phyloP scores from a whole-genome alignment of 2,888 invertebrate species.

The Erebia aethiops region DNA sequence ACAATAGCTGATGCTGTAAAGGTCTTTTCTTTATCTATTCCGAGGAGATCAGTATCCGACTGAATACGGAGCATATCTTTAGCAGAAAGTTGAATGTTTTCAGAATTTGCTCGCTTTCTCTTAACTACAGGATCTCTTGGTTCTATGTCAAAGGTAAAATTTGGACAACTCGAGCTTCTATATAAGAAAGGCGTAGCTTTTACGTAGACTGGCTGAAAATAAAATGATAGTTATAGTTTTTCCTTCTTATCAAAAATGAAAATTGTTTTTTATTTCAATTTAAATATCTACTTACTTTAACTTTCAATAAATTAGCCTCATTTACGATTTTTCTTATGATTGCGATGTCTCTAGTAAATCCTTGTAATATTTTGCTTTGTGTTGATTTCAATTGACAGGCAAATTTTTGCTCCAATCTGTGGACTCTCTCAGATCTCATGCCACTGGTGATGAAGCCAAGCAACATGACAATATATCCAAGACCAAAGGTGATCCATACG shows the following conservation, averaged over 20 bases:
- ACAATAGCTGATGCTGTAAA: constrained; percentile 88
- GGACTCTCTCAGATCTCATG: constrained; percentile 88
- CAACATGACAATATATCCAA: constrained; percentile 95
- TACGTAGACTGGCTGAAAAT: constrained; percentile 88
- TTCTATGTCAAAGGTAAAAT: constrained; percentile 85
- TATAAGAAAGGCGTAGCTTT: constrained; percentile 76
- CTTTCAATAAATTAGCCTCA: constrained; percentile 91
- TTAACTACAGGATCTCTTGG: constrained; percentile 73
- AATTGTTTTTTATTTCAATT: no score
- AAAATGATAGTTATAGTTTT: not conserved
- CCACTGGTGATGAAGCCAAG: constrained; percentile 92
- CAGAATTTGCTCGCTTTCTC: constrained; percentile 86
- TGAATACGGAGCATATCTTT: constrained; percentile 84
- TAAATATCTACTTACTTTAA: constrained; percentile 84
- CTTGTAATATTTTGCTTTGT: constrained; percentile 89
- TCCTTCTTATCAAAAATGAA: not conserved
- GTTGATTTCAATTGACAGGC: constrained; percentile 90
- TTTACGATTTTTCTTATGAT: constrained; percentile 89
- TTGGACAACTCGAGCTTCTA: constrained; percentile 88
- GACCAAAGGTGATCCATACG: constrained; percentile 95
- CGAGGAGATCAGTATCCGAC: constrained; percentile 90
- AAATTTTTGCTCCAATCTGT: constrained; percentile 89
- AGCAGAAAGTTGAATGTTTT: constrained; percentile 80
- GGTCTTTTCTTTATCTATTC: constrained; percentile 90
- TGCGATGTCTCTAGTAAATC: constrained; percentile 89